Evolutionary conservation across 2,797 vertebrate genomes (phyloP).

Genomic region (Eulemur coronatus): DNA sequence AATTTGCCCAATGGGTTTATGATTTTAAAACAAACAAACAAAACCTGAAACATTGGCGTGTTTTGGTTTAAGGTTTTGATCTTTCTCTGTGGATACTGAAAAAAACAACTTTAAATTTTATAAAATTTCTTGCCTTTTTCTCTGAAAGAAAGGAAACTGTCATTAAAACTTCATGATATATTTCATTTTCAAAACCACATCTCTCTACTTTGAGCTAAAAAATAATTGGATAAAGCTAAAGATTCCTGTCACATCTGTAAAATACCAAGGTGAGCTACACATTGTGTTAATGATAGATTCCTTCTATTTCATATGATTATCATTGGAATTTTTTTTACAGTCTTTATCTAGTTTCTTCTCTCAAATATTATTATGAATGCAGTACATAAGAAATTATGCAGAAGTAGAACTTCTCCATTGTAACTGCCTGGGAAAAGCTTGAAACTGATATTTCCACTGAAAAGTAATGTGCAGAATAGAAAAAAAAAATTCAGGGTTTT

Average conservation of each 20-base stretch:
- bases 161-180: constrained; percentile 37
- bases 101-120: neutral
- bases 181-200: constrained; percentile 17
- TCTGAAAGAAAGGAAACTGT: neutral
- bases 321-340: neutral
- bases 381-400: neutral
- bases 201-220: neutral
- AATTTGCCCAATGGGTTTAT: neutral
- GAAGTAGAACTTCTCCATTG: neutral
- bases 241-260: neutral
- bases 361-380: constrained; percentile 25
- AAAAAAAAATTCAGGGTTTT: neutral
- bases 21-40: neutral
- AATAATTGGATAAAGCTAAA: constrained; percentile 44
- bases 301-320: constrained; percentile 5
- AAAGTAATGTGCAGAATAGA: neutral
- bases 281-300: constrained; percentile 26
- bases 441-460: constrained; percentile 2
- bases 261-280: constrained; percentile 30
- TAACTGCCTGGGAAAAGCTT: neutral
- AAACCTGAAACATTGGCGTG: neutral
- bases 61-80: neutral
- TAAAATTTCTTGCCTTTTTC: neutral
- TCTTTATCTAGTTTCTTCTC: neutral
- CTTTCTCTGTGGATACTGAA: neutral